These are phyloP conservation scores for Drosophila parvula DNA, from an alignment of 1,140 invertebrate genomes.

Conservation along the genomic window DNA sequence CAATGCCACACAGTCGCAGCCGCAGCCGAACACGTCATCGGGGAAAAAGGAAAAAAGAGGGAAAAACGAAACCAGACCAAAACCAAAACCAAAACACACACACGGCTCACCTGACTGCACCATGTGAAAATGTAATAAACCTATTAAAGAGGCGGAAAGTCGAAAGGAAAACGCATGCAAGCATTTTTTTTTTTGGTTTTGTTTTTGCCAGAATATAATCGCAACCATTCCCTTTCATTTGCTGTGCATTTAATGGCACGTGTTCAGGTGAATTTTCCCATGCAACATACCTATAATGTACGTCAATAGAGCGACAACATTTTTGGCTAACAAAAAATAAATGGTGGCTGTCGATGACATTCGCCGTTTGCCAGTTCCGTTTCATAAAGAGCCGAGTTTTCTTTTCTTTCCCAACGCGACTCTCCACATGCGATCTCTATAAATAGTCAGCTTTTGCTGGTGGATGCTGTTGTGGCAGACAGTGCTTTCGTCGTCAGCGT, in stretches of 20 bases:
- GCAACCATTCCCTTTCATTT: constrained; percentile 11
- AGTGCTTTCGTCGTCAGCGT: constrained; percentile 31
- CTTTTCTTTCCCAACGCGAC: constrained; percentile 31
- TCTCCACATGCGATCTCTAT: constrained; percentile 43
- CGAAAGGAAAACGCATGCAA: constrained; percentile 30
- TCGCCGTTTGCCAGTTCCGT: constrained; percentile 43
- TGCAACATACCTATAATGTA: constrained; percentile 10
- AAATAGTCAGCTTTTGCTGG: constrained; percentile 42
- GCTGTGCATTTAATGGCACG: constrained; percentile 39
- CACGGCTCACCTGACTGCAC: constrained; percentile 30
- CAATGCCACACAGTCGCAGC: constrained; percentile 45
- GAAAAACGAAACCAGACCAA: constrained; percentile 13
- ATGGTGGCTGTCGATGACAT: constrained; percentile 11
- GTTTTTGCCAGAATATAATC: constrained; percentile 42
- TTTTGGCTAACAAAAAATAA: constrained; percentile 7
- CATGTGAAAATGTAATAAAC: constrained; percentile 66
- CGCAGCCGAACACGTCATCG: constrained; percentile 35
- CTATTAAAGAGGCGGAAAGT: constrained; percentile 43
- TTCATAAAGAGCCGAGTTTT: constrained; percentile 49
- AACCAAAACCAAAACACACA: constrained; percentile 8
- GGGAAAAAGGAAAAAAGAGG: neutral
- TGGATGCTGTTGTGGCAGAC: constrained; percentile 15
- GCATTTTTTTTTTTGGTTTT: neutral
- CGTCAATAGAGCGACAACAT: constrained; percentile 38
- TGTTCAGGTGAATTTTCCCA: constrained; percentile 28